Evolutionary conservation across 2,797 vertebrate genomes (phyloP).

Genomic region (Cynopterus sphinx): DNA sequence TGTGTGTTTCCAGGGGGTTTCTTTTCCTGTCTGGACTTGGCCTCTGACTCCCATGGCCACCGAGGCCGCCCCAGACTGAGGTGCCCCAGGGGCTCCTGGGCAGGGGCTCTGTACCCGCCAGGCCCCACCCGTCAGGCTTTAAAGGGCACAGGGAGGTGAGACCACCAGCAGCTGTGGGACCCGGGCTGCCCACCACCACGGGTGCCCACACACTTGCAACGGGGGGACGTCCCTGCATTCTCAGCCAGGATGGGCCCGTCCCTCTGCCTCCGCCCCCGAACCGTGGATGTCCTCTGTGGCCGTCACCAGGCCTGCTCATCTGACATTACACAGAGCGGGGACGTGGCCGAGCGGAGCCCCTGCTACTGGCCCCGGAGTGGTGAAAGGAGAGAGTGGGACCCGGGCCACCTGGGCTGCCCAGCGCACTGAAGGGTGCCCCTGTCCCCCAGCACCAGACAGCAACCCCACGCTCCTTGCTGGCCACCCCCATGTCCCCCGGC

Average conservation of each 20-base stretch:
- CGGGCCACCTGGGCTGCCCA: not conserved
- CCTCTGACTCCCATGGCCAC: not conserved
- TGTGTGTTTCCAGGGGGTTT: not conserved
- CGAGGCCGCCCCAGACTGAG: not conserved
- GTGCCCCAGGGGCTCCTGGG: not conserved
- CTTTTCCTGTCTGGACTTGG: not conserved
- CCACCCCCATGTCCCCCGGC: not conserved
- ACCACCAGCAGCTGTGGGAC: not conserved
- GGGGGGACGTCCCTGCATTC: not conserved
- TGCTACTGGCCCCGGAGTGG: accelerated
- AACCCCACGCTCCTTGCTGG: not conserved
- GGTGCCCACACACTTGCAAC: not conserved
- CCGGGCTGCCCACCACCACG: not conserved
- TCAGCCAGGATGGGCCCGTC: constrained; percentile 7
- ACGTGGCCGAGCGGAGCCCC: not conserved
- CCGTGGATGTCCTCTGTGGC: not conserved
- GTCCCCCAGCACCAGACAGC: not conserved
- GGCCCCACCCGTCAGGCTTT: not conserved
- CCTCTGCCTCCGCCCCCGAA: constrained; percentile 36
- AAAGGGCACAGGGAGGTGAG: not conserved
- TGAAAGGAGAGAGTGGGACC: not conserved
- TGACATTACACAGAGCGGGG: not conserved
- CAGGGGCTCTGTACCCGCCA: not conserved
- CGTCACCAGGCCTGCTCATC: no score
- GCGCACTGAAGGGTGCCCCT: not conserved